Conservation (phyloP, 2,113 vertebrate genomes). For the Suncus etruscus region DNA sequence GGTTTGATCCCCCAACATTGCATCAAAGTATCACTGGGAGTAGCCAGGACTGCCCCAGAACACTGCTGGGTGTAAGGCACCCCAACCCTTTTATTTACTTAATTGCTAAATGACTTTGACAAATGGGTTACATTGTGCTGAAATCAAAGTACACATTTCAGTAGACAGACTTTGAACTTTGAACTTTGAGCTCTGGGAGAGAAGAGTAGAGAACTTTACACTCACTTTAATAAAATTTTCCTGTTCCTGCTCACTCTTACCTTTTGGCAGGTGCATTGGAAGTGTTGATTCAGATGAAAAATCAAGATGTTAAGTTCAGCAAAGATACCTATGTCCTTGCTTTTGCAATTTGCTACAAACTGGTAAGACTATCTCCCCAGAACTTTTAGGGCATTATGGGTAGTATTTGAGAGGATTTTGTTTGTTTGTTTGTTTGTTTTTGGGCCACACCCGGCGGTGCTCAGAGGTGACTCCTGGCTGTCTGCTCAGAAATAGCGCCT, state of each 20-base stretch:
- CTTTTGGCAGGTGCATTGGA: slow-evolving; percentile 91
- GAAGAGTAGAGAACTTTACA: background rate
- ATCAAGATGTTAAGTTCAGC: slow-evolving; percentile 89
- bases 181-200: background rate
- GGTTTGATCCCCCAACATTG: too few relatives aligned
- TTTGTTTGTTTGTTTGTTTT: background rate
- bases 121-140: slow-evolving; percentile 6
- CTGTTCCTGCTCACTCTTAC: background rate
- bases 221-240: background rate
- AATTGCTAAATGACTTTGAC: slow-evolving; percentile 30
- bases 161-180: slow-evolving; percentile 1
- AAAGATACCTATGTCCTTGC: slow-evolving; percentile 92
- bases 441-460: too few relatives aligned
- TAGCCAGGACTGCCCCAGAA: too few relatives aligned
- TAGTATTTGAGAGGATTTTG: background rate
- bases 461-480: too few relatives aligned
- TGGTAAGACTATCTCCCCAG: slow-evolving; percentile 88
- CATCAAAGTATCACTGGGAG: too few relatives aligned
- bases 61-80: too few relatives aligned
- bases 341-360: slow-evolving; percentile 93
- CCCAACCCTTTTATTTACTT: background rate
- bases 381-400: background rate
- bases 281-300: slow-evolving; percentile 92
- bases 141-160: background rate
- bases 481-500: too few relatives aligned